phyloP scores from a whole-genome alignment of 2,888 invertebrate genomes.

The Drosophila diplacantha region DNA sequence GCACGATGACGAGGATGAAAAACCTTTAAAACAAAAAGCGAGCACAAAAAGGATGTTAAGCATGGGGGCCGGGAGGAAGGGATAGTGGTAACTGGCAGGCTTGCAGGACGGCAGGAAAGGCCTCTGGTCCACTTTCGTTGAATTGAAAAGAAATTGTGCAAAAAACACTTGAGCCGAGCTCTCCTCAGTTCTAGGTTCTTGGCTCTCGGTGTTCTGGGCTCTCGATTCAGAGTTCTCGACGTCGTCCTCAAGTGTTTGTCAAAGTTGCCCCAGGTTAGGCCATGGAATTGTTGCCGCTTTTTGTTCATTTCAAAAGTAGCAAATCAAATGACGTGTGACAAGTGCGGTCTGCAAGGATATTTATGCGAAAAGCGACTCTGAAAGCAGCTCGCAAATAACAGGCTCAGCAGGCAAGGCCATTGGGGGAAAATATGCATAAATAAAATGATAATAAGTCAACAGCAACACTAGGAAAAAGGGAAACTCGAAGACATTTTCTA shows the following conservation, averaged over 20 bases:
- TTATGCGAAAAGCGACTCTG: slow-evolving; percentile 32
- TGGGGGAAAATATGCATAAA: slow-evolving; percentile 18
- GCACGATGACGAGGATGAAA: slow-evolving; percentile 52
- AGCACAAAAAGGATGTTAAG: slow-evolving; percentile 48
- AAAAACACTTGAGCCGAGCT: slow-evolving; percentile 65
- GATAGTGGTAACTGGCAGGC: neutral
- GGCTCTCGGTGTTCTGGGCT: slow-evolving; percentile 21
- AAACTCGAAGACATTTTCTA: neutral
- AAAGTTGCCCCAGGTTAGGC: slow-evolving; percentile 61
- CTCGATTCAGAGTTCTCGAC: slow-evolving; percentile 33
- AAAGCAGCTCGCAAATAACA: slow-evolving; percentile 10
- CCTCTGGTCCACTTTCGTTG: slow-evolving; percentile 64
- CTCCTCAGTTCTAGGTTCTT: slow-evolving; percentile 34
- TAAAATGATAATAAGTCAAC: slow-evolving; percentile 26
- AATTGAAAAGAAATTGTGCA: slow-evolving; percentile 72
- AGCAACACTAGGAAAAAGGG: slow-evolving; percentile 1
- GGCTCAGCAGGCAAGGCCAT: slow-evolving; percentile 17
- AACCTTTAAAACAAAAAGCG: slow-evolving; percentile 60
- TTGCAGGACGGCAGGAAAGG: slow-evolving; percentile 14
- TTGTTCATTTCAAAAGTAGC: slow-evolving; percentile 54
- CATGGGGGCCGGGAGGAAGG: slow-evolving; percentile 34
- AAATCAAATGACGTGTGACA: slow-evolving; percentile 68
- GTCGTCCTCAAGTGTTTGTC: slow-evolving; percentile 61
- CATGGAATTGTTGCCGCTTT: slow-evolving; percentile 47
- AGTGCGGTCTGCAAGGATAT: slow-evolving; percentile 51